Evolutionary conservation across 2,113 vertebrate species (phyloP), one percentile per base, ranked within the genome.

Genomic region (Pteropus alecto): DNA sequence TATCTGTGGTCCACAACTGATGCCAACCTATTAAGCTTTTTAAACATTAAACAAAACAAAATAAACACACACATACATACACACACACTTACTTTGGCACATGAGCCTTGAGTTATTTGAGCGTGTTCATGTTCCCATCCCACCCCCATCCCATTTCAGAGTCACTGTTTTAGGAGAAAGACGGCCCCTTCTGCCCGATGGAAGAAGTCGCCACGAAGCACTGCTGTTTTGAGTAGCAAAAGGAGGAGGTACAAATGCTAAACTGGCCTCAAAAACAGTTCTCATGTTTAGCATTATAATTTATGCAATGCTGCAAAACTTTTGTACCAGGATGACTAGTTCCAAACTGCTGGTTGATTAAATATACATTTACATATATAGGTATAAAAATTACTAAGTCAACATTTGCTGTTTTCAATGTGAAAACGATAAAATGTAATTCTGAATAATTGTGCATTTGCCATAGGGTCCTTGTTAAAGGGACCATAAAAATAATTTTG

Each of bases 331-430:
- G 3, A 68, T 60, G 81, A 93, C 95, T 46, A 92, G 78, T 95
- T 98, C 97, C 97, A 96, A 98, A 98, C 97, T 67, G 98, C 97
- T 88, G 93, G 98, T 93, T 97, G 97, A 90, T 98, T 98, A 98
- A 98, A 97, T 94, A 98, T 97, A 98, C 35, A 81, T 83, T 96
- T 97, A 98, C 97, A 98, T 96, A 97, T 98, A 97, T 93, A 97
- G 91, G 96, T 97, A 98, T 97, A 98, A 97, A 98, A 97, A 96
- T 97, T 98, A 96, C 88, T 94, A 98, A 98, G 96, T 96, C 95
- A 97, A 98, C 98, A 98, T 98, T 98, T 98, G 98, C 93, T 51
- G 98, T 98, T 98, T 98, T 99, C 99, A 98, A 99, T 99, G 98
- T 98, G 98, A 99, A 99, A 99, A 98, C 98, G 0, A 98, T 97